Evolutionary conservation across 2,797 vertebrate genomes (phyloP).

Genomic region (Chrosomus eos): DNA sequence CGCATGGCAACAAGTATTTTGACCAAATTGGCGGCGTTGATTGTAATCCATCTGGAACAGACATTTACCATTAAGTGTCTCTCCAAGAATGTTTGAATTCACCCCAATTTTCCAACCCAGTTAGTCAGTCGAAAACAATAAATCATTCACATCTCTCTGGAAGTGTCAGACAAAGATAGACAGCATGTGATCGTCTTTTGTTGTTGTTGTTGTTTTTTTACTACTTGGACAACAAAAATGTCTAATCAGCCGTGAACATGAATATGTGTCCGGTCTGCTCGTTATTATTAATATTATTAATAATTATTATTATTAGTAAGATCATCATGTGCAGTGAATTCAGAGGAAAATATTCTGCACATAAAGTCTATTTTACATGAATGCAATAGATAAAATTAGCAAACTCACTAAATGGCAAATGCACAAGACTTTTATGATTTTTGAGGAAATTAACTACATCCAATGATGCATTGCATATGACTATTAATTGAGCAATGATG

Average conservation of each 20-base stretch:
- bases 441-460: neutral
- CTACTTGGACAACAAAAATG: neutral
- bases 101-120: constrained; percentile 20
- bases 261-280: neutral
- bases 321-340: neutral
- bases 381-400: neutral
- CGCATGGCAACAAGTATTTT: constrained; percentile 33
- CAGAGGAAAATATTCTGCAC: neutral
- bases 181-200: constrained; percentile 35
- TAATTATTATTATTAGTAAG: neutral
- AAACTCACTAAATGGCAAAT: neutral
- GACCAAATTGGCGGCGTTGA: constrained; percentile 18
- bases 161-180: constrained; percentile 40
- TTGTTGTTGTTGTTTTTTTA: neutral
- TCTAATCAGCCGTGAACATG: constrained; percentile 13
- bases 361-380: neutral
- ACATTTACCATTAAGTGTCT: constrained; percentile 14
- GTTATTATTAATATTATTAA: neutral
- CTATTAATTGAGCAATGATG: neutral
- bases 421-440: neutral
- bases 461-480: neutral
- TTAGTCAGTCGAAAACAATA: constrained; percentile 30
- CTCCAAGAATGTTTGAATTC: constrained; percentile 26
- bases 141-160: constrained; percentile 29
- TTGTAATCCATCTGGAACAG: constrained; percentile 25